These are phyloP conservation scores for Clarias magur DNA, from an alignment of 2,113 vertebrate genomes.

Conservation along the genomic window DNA sequence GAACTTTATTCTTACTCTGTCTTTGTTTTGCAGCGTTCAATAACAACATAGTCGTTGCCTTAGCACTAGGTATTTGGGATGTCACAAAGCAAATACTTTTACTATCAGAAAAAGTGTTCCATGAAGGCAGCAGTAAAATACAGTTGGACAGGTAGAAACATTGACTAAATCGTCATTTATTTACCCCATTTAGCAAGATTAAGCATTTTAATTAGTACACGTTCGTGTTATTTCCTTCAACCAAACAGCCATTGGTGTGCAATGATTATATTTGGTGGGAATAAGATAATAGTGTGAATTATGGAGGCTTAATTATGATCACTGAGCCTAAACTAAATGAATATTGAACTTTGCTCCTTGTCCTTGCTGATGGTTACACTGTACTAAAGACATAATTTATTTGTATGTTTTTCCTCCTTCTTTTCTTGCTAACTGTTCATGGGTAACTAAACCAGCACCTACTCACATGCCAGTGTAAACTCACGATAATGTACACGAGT, in stretches of 20 bases:
- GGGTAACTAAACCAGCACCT: slow-evolving; percentile 7
- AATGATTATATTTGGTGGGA: not conserved
- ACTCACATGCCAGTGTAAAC: slow-evolving; percentile 32
- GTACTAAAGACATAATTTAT: not conserved
- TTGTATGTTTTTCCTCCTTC: slow-evolving; percentile 27
- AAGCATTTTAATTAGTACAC: not conserved
- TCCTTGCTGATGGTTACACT: not conserved
- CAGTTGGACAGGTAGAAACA: not conserved
- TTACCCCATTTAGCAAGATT: not conserved
- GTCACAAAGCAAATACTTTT: not conserved
- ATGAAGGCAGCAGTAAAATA: not conserved
- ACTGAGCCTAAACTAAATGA: slow-evolving; percentile 18
- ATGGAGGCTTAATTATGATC: not conserved
- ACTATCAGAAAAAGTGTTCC: not conserved
- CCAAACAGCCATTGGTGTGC: not conserved
- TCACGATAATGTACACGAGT: not conserved
- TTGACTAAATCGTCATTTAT: not conserved
- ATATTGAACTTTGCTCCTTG: not conserved
- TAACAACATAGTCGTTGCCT: not conserved
- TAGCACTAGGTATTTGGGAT: not conserved
- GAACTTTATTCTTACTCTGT: not conserved
- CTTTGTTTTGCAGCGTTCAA: not conserved
- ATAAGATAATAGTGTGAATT: not conserved
- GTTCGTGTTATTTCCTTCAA: not conserved
- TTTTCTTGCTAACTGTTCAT: slow-evolving; percentile 1